Base-by-base conservation (phyloP, 2,797 vertebrate species). In the Myotis daubentonii region DNA sequence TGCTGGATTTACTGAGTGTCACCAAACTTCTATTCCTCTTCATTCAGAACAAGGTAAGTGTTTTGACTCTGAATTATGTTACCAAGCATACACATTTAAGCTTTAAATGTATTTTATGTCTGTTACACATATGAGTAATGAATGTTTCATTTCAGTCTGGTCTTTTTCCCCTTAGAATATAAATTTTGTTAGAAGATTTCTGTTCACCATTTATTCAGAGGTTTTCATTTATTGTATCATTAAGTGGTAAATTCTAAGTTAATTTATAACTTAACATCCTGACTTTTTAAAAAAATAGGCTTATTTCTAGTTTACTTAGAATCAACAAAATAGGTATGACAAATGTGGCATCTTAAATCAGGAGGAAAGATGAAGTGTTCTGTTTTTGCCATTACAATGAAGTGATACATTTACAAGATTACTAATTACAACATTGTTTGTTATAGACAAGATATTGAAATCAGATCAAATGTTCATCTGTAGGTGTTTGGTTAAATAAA, bases 1-100 rank as follows among this genome's bases (percentile, higher is more conserved):
- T 1, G 98, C 98, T 89, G 99, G 99, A n/a, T 99, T 99, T 97
- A 98, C 98, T 3, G 99, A 99, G 65, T 98, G 98, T 84, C 98
- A 98, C 96, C 98, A 96, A 97, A 98, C 97, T 75, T 98, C 99
- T 2, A 53, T 98, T 95, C 85, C 97, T 94, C 94, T 87, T 88
- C 98, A 92, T 87, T 97, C 98, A 92, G 98, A 98, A 65, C 97
- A 98, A 96, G 0, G 98, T 99, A 96, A 98, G 98, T 98, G 38
- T 94, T 91, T 93, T 81, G 30, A 82, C 47, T 2, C 1, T 74
- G 41, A 76, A 79, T 95, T 89, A 41, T 89, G 16, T 87, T 94
- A 94, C 30, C 28, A 92, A 75, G 53, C 9, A 57, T 62, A 49
- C 13, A 66, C 6, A 33, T 33, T 93, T 94, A 68, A 92, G 36